phyloP scores from a whole-genome alignment of 2,888 invertebrate genomes.

The Melangyna quadrimaculata region DNA sequence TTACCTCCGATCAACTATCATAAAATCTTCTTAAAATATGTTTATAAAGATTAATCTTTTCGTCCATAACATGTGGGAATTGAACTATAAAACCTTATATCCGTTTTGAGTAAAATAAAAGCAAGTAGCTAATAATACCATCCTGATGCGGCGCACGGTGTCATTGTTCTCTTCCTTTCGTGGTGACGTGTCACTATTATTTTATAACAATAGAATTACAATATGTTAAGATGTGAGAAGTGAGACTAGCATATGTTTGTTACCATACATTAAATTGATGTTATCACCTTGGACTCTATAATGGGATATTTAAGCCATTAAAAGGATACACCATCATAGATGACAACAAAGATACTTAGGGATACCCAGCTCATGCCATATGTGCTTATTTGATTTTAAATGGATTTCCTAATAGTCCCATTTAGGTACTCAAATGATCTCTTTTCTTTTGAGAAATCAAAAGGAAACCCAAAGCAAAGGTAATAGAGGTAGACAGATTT shows the following conservation, averaged over 20 bases:
- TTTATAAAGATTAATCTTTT: too few relatives aligned
- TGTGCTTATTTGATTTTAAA: slow-evolving; percentile 4
- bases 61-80: neutral
- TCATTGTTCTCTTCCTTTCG: neutral
- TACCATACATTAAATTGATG: neutral
- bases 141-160: neutral
- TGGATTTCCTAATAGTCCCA: neutral
- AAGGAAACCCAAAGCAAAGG: neutral
- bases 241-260: slow-evolving; percentile 7
- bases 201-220: neutral
- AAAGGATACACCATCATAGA: neutral
- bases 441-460: neutral
- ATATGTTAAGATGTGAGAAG: neutral
- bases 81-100: neutral
- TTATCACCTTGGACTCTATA: neutral
- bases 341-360: slow-evolving; percentile 1
- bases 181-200: neutral
- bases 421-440: slow-evolving; percentile 2
- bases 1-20: too few relatives aligned
- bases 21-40: too few relatives aligned
- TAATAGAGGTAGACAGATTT: neutral
- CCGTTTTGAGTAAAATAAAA: neutral
- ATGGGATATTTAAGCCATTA: neutral
- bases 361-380: too few relatives aligned
- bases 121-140: neutral